Evolutionary conservation across 2,797 vertebrate species (phyloP), one percentile per base, ranked within the genome.

Genomic region (Trachurus trachurus): DNA sequence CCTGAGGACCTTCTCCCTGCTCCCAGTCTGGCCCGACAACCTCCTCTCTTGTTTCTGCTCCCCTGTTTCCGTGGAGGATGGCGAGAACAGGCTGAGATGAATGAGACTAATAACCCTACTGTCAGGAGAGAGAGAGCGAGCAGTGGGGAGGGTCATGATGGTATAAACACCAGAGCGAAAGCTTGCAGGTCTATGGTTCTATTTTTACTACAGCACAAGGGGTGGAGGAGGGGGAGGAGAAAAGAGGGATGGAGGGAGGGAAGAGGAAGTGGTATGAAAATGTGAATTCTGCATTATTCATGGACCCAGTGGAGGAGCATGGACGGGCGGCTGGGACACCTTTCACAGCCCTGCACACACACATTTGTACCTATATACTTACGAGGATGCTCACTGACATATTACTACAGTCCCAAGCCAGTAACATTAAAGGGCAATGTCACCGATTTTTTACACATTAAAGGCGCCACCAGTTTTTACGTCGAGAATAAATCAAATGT

Each of bases 221-320:
- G 74, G 86, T 62, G 84, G 84, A 71, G 71, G 72, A 75, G 86
- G 70, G 44, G 76, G 54, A 79, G 80, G 84, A 81, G 79, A 74
- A 77, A 59, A 71, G 52, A 56, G 65, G 62, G 75, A 77, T 76
- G 78, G 62, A 63, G 71, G 74, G 76, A 78, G 76, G 69, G 71
- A 88, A 81, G 86, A 93, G 86, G 89, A 93, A 91, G 88, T 81
- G 82, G 84, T 82, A 89, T 90, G 88, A 92, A 91, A 93, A 93
- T 93, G 91, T 79, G 82, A 88, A 83, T 71, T 85, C 80, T 94
- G 88, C 89, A 94, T 95, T 92, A 95, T 94, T 92, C 88, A 94
- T 93, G 76, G 83, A 17, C 58, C 80, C 84, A 60, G 74, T 59
- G 77, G 90, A 93, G 87, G 72, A 89, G 88, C 83, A 65, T 81